Base-by-base conservation (phyloP, 2,113 vertebrate species). In the Xiphophorus couchianus region DNA sequence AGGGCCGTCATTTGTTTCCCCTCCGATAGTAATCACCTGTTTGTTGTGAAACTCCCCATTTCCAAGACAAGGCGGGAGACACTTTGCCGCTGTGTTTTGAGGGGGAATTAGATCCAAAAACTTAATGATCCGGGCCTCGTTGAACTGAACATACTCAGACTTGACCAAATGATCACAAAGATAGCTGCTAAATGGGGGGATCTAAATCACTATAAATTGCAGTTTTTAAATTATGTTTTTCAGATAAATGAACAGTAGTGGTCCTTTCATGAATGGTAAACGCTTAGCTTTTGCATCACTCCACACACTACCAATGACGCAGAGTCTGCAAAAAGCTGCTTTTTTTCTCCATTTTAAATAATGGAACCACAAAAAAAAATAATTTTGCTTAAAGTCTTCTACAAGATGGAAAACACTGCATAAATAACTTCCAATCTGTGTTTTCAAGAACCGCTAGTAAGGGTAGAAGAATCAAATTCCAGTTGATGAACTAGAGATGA, bases 21-120 rank as follows among this genome's bases (percentile, higher is more conserved):
- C 84, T 91, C 76, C 37, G 89, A 94, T 94, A 91, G 85, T 93
- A 93, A 94, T 95, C 86, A 88, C 87, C 90, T 91, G 88, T 91
- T 94, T 93, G 90, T 93, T 93, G 87, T 91, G 88, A 90, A 89
- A 66, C 82, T 89, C 87, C 78, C 66, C 76, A 80, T 88, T 91
- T 84, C 80, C 81, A 82, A 78, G 84, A 86, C 83, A 89, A 90
- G 87, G 86, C 39, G 60, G 78, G 83, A 88, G 82, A 89, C 90
- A 77, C 83, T 81, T 66, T 86, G 84, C 85, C 31, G 80, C 84
- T 78, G 74, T 81, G 65, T 84, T 80, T 73, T 29, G 25, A 80
- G 71, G 51, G 51, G 51, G 51, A 9, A 54, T 51, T 80, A 89
- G 78, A 84, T 87, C 82, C 90, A 91, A 89, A 80, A 73, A 27